Percentiles rank a stretch among this genome's conserved stretches.
Evolutionary conservation across 1,140 invertebrate species (phyloP).

Genomic region (Oryzaephilus surinamensis): DNA sequence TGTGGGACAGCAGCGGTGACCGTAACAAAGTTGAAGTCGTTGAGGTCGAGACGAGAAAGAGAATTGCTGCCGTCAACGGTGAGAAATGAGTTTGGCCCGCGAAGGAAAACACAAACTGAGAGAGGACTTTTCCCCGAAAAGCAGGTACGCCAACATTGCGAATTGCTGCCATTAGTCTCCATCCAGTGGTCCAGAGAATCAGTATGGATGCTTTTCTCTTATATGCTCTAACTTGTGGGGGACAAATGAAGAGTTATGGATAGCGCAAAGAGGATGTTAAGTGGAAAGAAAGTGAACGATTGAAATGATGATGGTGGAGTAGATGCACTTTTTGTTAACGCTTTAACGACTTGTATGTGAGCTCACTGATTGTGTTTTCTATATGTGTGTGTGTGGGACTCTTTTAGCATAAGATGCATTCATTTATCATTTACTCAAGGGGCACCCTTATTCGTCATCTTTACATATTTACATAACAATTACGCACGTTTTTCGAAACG

Average conservation of each 20-base stretch:
- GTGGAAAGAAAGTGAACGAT: conserved; percentile 22
- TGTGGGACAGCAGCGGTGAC: too few species aligned
- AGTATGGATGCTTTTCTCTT: conserved; percentile 26
- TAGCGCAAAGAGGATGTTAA: conserved; percentile 25
- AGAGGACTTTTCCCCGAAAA: conserved; percentile 16
- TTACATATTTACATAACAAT: too few species aligned
- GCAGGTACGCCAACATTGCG: conserved; percentile 24
- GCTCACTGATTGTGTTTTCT: too few species aligned
- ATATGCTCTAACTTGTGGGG: too few species aligned
- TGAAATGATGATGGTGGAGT: conserved; percentile 10
- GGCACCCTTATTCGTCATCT: too few species aligned
- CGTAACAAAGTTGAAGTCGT: conserved; percentile 30
- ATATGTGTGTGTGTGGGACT: too few species aligned
- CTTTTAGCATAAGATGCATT: too few species aligned
- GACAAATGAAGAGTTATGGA: conserved; percentile 34
- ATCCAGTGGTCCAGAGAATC: conserved; percentile 25
- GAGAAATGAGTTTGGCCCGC: conserved; percentile 27
- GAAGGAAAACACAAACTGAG: conserved; percentile 15
- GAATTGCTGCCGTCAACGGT: conserved; percentile 30
- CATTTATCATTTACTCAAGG: too few species aligned
- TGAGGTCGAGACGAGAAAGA: conserved; percentile 25
- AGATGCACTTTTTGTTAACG: conserved; percentile 12
- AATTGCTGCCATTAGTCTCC: conserved; percentile 33
- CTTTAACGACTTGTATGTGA: too few species aligned
- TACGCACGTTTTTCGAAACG: too few species aligned